Conservation (phyloP, 1,140 invertebrate species). For the Drosophila tristis region DNA sequence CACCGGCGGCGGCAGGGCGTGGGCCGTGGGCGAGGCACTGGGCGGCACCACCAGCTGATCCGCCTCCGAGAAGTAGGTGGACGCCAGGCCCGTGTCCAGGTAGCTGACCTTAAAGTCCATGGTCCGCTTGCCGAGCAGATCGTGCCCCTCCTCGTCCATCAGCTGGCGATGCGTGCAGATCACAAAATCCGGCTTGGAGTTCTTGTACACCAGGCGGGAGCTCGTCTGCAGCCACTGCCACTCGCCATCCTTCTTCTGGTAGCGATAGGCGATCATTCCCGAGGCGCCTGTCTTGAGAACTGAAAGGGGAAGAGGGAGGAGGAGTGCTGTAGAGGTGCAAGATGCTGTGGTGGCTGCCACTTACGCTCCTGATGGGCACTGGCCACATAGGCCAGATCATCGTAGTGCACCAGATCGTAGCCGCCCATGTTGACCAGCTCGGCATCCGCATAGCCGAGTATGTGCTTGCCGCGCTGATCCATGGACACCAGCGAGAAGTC, state of each 20-base stretch:
- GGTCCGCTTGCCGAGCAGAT: constrained; percentile 97
- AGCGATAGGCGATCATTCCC: constrained; percentile 98
- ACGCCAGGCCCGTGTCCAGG: constrained; percentile 95
- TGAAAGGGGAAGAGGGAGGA: constrained; percentile 85
- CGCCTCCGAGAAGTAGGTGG: constrained; percentile 94
- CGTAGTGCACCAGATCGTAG: constrained; percentile 98
- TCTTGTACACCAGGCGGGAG: constrained; percentile 98
- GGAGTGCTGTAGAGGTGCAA: background rate
- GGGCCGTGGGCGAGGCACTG: constrained; percentile 81
- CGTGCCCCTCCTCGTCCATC: constrained; percentile 99
- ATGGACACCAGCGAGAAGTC: constrained; percentile 98
- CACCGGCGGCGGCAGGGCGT: constrained; percentile 85
- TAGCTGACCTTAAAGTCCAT: constrained; percentile 99
- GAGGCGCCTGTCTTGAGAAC: constrained; percentile 99
- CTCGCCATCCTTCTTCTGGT: constrained; percentile 95
- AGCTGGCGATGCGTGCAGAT: constrained; percentile 98
- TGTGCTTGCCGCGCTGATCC: constrained; percentile 97
- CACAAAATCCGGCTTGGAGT: constrained; percentile 99
- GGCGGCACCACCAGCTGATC: constrained; percentile 90
- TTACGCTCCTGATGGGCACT: constrained; percentile 99
- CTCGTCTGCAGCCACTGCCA: constrained; percentile 99
- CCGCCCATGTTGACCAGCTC: constrained; percentile 96
- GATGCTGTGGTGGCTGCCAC: constrained; percentile 78
- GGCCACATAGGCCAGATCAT: constrained; percentile 98
- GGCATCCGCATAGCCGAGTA: constrained; percentile 96